phyloP scores from a whole-genome alignment of 2,888 invertebrate species.

The Synergus gifuensis region DNA sequence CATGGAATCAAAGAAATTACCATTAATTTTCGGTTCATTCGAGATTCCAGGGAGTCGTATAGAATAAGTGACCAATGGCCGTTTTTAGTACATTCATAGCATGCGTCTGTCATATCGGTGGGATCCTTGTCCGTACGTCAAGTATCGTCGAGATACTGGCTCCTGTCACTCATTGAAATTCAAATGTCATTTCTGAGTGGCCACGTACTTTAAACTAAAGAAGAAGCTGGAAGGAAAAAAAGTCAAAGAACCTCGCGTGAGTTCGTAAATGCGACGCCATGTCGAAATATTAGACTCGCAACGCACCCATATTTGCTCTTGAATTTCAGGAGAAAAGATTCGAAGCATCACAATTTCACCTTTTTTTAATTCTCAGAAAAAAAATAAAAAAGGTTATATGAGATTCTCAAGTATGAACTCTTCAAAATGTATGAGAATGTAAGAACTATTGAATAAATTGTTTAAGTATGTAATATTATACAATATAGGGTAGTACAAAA shows the following conservation, averaged over 20 bases:
- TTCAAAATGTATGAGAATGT: not conserved
- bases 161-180: slow-evolving; percentile 62
- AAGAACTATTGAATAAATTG: not conserved
- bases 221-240: slow-evolving; percentile 36
- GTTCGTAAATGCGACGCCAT: slow-evolving; percentile 53
- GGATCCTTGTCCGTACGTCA: slow-evolving; percentile 8
- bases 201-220: slow-evolving; percentile 59
- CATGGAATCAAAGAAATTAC: slow-evolving; percentile 56
- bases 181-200: slow-evolving; percentile 64
- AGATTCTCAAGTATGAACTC: not conserved
- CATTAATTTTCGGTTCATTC: slow-evolving; percentile 59
- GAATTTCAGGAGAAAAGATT: slow-evolving; percentile 59
- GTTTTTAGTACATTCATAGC: slow-evolving; percentile 33
- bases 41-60: slow-evolving; percentile 51
- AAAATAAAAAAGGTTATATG: not conserved
- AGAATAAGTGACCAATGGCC: slow-evolving; percentile 49
- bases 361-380: not conserved
- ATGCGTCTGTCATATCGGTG: not conserved
- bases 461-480: not conserved
- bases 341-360: slow-evolving; percentile 44
- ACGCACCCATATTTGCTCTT: slow-evolving; percentile 66
- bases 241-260: slow-evolving; percentile 27
- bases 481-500: not conserved
- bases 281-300: slow-evolving; percentile 61
- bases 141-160: slow-evolving; percentile 18